These are phyloP conservation scores for Biston stratarius DNA, from an alignment of 2,888 invertebrate species.

Conservation along the genomic window DNA sequence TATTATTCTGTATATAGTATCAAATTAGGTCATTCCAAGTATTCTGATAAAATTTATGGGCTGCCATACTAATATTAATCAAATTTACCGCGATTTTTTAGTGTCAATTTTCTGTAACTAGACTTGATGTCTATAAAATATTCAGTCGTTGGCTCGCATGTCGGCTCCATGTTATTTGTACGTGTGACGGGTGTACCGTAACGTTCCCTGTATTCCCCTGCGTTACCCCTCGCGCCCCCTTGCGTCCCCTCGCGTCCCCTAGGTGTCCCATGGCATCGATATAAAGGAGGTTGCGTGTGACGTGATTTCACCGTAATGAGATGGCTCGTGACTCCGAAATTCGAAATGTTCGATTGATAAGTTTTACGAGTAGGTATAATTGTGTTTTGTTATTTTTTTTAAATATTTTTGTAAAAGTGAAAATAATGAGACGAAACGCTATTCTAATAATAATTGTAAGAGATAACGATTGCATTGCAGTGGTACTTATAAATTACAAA, in stretches of 20 bases:
- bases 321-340: neutral
- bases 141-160: slow-evolving; percentile 6
- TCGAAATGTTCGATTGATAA: neutral
- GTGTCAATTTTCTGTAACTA: too few relatives aligned
- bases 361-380: neutral
- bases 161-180: slow-evolving; percentile 39
- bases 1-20: too few relatives aligned
- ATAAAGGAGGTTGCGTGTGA: slow-evolving; percentile 28
- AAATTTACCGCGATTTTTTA: too few relatives aligned
- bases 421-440: too few relatives aligned
- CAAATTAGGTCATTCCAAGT: too few relatives aligned
- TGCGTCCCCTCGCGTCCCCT: neutral
- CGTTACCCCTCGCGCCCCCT: neutral
- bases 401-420: too few relatives aligned
- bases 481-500: too few relatives aligned
- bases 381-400: too few relatives aligned
- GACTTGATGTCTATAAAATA: neutral
- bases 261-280: slow-evolving; percentile 21
- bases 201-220: slow-evolving; percentile 12
- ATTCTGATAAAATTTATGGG: too few relatives aligned
- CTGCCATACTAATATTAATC: too few relatives aligned
- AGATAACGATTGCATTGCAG: too few relatives aligned
- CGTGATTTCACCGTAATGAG: slow-evolving; percentile 30
- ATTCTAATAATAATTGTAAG: too few relatives aligned
- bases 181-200: slow-evolving; percentile 36